Evolutionary conservation across 2,113 vertebrate species (phyloP), one percentile per base, ranked within the genome.

Genomic region (Forbesichthys papilliferus): DNA sequence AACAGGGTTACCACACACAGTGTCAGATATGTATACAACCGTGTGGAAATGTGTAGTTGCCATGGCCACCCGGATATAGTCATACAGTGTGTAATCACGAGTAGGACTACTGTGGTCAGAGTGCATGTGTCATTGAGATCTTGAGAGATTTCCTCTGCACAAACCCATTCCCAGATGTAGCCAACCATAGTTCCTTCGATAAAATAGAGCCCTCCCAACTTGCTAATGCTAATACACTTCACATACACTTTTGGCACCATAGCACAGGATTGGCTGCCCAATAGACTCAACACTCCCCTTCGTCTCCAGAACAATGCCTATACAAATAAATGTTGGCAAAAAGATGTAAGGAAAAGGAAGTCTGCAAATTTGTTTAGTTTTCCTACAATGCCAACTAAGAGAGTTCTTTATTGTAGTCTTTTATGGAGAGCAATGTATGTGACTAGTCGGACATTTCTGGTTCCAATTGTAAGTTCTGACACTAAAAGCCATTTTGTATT

Each of bases 1-100:
- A 83, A 87, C 73, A 36, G 66, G 61, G 77, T 89, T 83, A 84
- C 90, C 84, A 73, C 69, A 80, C 52, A 82, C 72, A 83, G 80
- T 74, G 70, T 77, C 87, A 84, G 84, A 86, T 77, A 78, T 18
- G 66, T 75, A 71, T 79, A 78, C 49, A 60, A 33, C 71, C 65
- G 69, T 71, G 6, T 76, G 75, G 81, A 89, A 86, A 86, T 64
- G 13, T 14, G 13, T 14, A 27, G 85, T 88, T 72, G 73, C 84
- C 77, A 80, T 80, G 81, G 88, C 64, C 36, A 88, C 69, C 0
- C 42, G n/a, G 57, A 60, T 14, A 88, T 79, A 81, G 33, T 58
- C n/a, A 18, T 79, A 27, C 58, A 69, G 77, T 64, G 75, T 60
- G 47, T 51, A 52, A 49, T 58, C 48, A 60, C 47, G n/a, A 34